A percentile compares a stretch with the other conserved stretches of the same genome.
Evolutionary conservation across 2,113 vertebrate genomes (phyloP).

Genomic region (Melanerpes aurifrons): DNA sequence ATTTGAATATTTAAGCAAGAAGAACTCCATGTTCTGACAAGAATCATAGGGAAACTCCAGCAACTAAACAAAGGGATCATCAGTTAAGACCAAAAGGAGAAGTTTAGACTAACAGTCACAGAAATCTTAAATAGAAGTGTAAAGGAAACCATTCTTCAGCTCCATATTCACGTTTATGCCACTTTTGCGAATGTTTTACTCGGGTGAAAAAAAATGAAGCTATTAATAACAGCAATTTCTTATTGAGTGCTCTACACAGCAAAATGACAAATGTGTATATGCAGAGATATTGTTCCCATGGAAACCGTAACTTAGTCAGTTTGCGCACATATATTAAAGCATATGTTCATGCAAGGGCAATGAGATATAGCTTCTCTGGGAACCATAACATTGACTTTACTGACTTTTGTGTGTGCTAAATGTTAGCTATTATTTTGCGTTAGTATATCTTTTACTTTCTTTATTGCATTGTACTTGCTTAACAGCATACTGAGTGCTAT

Average conservation of each 20-base stretch:
- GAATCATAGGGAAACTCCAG: neutral
- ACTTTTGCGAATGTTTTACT: constrained; percentile 4
- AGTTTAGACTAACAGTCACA: neutral
- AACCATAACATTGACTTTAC: constrained; percentile 29
- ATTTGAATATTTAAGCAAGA: neutral
- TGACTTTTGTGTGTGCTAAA: constrained; percentile 25
- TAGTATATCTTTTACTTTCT: constrained; percentile 14
- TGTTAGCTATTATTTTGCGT: constrained; percentile 52
- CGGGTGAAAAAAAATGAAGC: neutral
- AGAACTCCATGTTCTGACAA: neutral
- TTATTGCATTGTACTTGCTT: constrained; percentile 21
- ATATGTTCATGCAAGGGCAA: constrained; percentile 21
- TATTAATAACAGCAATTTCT: constrained; percentile 59
- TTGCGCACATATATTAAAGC: constrained; percentile 3
- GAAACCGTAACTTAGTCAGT: constrained; percentile 53
- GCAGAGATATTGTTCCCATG: constrained; percentile 31
- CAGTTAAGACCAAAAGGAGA: neutral
- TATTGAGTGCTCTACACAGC: constrained; percentile 10
- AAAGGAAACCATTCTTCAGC: neutral
- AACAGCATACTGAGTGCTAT: neutral
- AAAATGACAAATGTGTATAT: constrained; percentile 44
- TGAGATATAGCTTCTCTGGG: constrained; percentile 59
- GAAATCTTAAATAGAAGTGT: neutral
- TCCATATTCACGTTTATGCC: neutral
- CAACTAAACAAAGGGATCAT: neutral